phyloP scores from a whole-genome alignment of 92 coral and sea anemone genomes.

The Phenganax marumi region DNA sequence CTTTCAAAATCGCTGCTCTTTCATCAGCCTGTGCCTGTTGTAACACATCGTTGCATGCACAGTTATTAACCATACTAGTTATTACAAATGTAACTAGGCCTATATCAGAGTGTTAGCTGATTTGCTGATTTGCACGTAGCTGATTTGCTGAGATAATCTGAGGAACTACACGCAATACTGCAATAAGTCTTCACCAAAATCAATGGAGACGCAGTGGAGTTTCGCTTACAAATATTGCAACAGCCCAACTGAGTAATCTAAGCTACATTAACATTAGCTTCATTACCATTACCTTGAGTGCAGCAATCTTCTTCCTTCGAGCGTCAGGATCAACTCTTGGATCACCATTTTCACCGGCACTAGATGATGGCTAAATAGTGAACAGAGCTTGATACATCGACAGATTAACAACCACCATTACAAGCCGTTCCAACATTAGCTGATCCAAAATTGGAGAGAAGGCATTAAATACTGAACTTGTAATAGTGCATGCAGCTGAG shows the following conservation, averaged over 20 bases:
- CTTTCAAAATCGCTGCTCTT: slow-evolving; percentile 81
- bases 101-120: background rate
- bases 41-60: too few species aligned
- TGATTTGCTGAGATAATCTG: background rate
- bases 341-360: slow-evolving; percentile 70
- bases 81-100: background rate
- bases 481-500: too few species aligned
- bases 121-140: too few species aligned
- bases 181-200: background rate
- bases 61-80: background rate
- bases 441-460: too few species aligned
- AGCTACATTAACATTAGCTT: background rate
- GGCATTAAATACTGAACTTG: too few species aligned
- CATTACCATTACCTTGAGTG: slow-evolving; percentile 68
- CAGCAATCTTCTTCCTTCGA: slow-evolving; percentile 89
- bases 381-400: too few species aligned
- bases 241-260: background rate
- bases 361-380: slow-evolving; percentile 22
- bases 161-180: too few species aligned
- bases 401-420: too few species aligned
- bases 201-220: background rate
- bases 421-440: too few species aligned
- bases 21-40: slow-evolving; percentile 91
- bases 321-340: slow-evolving; percentile 97
- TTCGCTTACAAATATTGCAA: too few species aligned